phyloP scores from a whole-genome alignment of 2,888 invertebrate genomes.

The Aricia artaxerxes region DNA sequence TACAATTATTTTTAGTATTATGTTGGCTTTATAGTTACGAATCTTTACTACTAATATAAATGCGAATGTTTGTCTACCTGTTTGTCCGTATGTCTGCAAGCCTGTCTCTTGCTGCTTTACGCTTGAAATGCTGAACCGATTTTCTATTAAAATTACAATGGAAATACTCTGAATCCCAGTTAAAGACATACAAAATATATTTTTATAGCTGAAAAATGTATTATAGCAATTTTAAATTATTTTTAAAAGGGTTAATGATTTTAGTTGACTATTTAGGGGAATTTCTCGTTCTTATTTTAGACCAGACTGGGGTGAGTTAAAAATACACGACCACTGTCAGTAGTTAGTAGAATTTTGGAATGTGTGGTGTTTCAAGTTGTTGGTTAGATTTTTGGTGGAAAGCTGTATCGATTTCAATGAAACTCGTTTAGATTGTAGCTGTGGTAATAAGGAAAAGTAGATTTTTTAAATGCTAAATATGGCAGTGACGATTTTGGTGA shows the following conservation, averaged over 20 bases:
- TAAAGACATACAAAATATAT: too few relatives aligned
- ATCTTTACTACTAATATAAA: too few relatives aligned
- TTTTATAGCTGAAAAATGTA: too few relatives aligned
- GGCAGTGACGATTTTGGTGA: background rate
- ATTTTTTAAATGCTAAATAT: background rate
- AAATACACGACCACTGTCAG: slow-evolving; percentile 60
- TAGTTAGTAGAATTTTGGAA: slow-evolving; percentile 45
- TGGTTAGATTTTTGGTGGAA: background rate
- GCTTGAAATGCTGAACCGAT: too few relatives aligned
- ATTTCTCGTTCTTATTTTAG: slow-evolving; percentile 38
- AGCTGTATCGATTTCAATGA: background rate
- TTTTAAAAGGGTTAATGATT: background rate
- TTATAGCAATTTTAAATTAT: background rate
- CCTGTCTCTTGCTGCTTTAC: too few relatives aligned
- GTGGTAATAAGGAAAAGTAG: too few relatives aligned
- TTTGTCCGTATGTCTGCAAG: too few relatives aligned
- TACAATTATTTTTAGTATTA: background rate
- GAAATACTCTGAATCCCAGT: too few relatives aligned
- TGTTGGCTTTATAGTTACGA: too few relatives aligned
- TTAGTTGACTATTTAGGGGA: background rate
- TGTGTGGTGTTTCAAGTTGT: background rate
- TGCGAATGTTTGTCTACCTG: too few relatives aligned
- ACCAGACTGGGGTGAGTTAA: slow-evolving; percentile 64
- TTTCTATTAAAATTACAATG: too few relatives aligned
- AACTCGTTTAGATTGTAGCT: background rate